Evolutionary conservation across 2,113 vertebrate species (phyloP), one percentile per base, ranked within the genome.

Genomic region (Raja brachyura): DNA sequence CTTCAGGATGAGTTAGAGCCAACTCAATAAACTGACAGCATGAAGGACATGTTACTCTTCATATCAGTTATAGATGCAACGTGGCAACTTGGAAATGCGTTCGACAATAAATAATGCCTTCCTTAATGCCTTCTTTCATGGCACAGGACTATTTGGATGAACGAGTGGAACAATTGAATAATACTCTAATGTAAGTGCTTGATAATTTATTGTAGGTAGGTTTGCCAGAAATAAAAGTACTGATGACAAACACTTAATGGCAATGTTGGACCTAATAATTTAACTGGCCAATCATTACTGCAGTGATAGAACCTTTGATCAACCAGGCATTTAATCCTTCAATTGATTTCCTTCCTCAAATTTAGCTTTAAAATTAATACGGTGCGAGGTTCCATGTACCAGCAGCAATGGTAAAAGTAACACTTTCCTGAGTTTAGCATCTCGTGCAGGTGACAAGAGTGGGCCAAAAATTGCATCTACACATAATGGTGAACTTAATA

Each of bases 61-160:
- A 92, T 31, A 73, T 73, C 90, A 74, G 66, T 92, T 22, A 92
- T 92, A 92, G 90, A 92, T 92, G 90, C 31, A 92, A 73, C 5
- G 33, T 73, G 33, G 90, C 66, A 74, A 92, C 66, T 74, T 54
- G 68, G 90, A 92, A 73, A 92, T 92, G 66, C 33, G 48, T 70
- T 92, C 73, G 33, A 92, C 68, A 92, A 73, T 92, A 92, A 92
- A 73, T 92, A 92, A 92, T 92, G 90, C 70, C 31, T 74, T 92
- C 39, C 90, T 92, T 73, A 92, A 73, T 92, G 88, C 66, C 33
- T 92, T 73, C 90, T 68, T 92, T 54, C 68, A 92, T 92, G 66
- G 66, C 90, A 92, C 22, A 73, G 39, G 68, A 39, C 39, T 92
- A 73, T 73, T 92, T 70, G 90, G 68, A 92, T 92, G 90, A 92